phyloP scores from a whole-genome alignment of 2,888 invertebrate genomes.

The Lithosia quadra region DNA sequence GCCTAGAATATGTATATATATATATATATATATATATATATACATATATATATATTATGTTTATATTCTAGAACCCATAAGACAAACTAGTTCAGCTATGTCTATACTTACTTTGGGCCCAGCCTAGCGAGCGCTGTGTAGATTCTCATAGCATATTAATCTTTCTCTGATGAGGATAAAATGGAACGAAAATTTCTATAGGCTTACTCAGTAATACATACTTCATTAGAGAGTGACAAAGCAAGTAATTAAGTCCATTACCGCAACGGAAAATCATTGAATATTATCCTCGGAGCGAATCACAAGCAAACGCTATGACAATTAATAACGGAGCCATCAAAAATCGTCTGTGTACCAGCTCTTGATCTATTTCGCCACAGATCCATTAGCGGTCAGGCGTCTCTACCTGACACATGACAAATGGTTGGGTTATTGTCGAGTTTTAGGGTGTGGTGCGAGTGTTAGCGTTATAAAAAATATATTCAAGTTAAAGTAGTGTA shows the following conservation, averaged over 20 bases:
- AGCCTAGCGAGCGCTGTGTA: too few relatives aligned
- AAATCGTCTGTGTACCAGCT: slow-evolving; percentile 32
- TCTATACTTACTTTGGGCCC: too few relatives aligned
- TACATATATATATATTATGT: too few relatives aligned
- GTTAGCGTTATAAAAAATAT: background rate
- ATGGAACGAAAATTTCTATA: background rate
- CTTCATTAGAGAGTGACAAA: background rate
- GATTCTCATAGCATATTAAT: too few relatives aligned
- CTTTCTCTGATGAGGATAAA: background rate
- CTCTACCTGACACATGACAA: slow-evolving; percentile 59
- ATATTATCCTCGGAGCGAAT: background rate
- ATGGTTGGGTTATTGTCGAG: slow-evolving; percentile 56
- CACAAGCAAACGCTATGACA: slow-evolving; percentile 15
- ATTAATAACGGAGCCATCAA: slow-evolving; percentile 48
- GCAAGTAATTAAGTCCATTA: slow-evolving; percentile 9
- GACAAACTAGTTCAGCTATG: too few relatives aligned
- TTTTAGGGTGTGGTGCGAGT: slow-evolving; percentile 32
- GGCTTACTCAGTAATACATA: background rate
- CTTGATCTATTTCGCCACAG: slow-evolving; percentile 46
- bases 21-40: too few relatives aligned
- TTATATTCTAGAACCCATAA: too few relatives aligned
- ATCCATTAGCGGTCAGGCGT: slow-evolving; percentile 59
- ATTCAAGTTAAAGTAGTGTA: background rate
- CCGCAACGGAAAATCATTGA: background rate
- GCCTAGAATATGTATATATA: too few relatives aligned